Percentiles rank a stretch among this genome's conserved stretches.
Evolutionary conservation across 2,888 invertebrate genomes (phyloP).

Genomic region (Pterobdella sp.): DNA sequence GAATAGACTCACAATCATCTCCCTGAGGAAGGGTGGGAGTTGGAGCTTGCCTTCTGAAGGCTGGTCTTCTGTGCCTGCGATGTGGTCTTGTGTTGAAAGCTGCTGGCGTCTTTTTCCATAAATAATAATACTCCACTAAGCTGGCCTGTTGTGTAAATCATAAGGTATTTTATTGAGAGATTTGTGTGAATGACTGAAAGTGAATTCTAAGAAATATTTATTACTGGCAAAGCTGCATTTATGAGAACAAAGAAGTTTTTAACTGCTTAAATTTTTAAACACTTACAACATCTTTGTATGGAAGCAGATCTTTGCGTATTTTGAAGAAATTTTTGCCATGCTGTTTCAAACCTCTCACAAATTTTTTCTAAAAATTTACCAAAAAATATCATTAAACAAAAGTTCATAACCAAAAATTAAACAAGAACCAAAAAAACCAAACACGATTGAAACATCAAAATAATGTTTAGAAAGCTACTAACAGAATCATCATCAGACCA

Average conservation of each 20-base stretch:
- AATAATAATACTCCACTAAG: slow-evolving; percentile 93
- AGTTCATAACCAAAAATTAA: not conserved
- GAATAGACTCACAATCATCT: slow-evolving; percentile 48
- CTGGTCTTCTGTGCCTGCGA: slow-evolving; percentile 53
- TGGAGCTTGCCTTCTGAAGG: slow-evolving; percentile 34
- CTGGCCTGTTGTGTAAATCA: slow-evolving; percentile 65
- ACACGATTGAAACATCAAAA: not conserved
- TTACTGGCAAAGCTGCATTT: not conserved
- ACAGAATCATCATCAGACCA: slow-evolving; percentile 94
- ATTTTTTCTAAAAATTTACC: slow-evolving; percentile 65
- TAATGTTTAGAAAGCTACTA: slow-evolving; percentile 37
- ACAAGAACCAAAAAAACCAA: not conserved
- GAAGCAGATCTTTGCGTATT: slow-evolving; percentile 87
- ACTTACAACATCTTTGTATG: slow-evolving; percentile 85
- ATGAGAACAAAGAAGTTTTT: not conserved
- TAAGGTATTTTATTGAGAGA: not conserved
- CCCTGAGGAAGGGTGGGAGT: slow-evolving; percentile 47
- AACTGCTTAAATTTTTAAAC: not conserved
- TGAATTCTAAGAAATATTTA: not conserved
- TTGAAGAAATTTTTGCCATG: slow-evolving; percentile 98
- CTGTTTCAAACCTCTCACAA: slow-evolving; percentile 93
- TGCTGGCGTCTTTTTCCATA: slow-evolving; percentile 98
- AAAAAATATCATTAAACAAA: slow-evolving; percentile 14
- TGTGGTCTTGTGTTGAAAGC: slow-evolving; percentile 93
- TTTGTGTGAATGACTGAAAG: not conserved